Evolutionary conservation across 2,113 vertebrate genomes (phyloP).

Genomic region (Leptobrachium ailaonicum): DNA sequence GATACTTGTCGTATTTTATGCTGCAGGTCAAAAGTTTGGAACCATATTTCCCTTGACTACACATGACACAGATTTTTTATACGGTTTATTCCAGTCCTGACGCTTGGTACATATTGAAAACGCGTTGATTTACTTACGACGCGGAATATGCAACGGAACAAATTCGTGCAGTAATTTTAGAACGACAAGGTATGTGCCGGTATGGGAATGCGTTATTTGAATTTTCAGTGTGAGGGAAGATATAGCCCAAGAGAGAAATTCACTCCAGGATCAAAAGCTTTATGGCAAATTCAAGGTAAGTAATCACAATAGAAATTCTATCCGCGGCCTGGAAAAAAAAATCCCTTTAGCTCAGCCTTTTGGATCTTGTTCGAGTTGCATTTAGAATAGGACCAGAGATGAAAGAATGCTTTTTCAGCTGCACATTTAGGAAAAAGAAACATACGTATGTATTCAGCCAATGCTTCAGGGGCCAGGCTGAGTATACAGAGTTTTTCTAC

Average conservation of each 20-base stretch:
- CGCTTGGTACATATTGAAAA: slow-evolving; percentile 23
- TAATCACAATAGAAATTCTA: slow-evolving; percentile 43
- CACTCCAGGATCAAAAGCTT: slow-evolving; percentile 44
- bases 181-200: slow-evolving; percentile 15
- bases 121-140: slow-evolving; percentile 21
- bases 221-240: slow-evolving; percentile 20
- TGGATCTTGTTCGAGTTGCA: slow-evolving; percentile 35
- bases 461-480: slow-evolving; percentile 24
- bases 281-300: slow-evolving; percentile 47
- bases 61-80: slow-evolving; percentile 1
- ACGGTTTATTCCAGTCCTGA: slow-evolving; percentile 11
- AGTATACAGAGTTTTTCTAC: slow-evolving; percentile 4
- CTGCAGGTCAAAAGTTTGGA: slow-evolving; percentile 41
- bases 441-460: slow-evolving; percentile 25
- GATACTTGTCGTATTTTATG: slow-evolving; percentile 38
- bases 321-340: slow-evolving; percentile 37
- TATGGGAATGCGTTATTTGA: slow-evolving; percentile 26
- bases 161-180: slow-evolving; percentile 25
- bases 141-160: slow-evolving; percentile 7
- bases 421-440: slow-evolving; percentile 37
- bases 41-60: slow-evolving; percentile 16
- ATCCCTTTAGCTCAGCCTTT: slow-evolving; percentile 47
- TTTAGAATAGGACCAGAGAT: slow-evolving; percentile 28
- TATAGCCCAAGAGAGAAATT: slow-evolving; percentile 35
- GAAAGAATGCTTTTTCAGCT: slow-evolving; percentile 38